A percentile compares a stretch with the other conserved stretches of the same genome.
These are phyloP conservation scores for Malaclemys terrapin DNA, from an alignment of 2,113 vertebrate genomes.

Conservation along the genomic window DNA sequence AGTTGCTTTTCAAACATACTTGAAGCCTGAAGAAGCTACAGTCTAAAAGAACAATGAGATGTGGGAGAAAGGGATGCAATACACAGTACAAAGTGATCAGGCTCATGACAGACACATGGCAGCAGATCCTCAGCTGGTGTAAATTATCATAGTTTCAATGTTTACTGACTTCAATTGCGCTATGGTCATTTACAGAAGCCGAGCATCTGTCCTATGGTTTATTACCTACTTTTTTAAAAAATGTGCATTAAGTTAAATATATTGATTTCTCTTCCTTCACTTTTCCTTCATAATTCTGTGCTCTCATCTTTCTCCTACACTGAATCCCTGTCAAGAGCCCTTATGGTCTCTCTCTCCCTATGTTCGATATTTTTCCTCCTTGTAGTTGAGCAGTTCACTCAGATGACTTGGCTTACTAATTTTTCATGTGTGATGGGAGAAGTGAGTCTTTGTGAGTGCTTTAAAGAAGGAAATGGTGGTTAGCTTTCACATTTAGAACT, in stretches of 20 bases:
- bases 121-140: background rate
- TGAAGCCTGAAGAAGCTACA: background rate
- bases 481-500: background rate
- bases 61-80: background rate
- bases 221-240: background rate
- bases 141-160: background rate
- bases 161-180: background rate
- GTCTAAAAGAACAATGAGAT: background rate
- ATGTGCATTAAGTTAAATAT: background rate
- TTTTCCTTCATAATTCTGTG: background rate
- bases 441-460: background rate
- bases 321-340: background rate
- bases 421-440: background rate
- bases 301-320: background rate
- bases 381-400: background rate
- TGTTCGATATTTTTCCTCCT: background rate
- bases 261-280: background rate
- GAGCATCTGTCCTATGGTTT: background rate
- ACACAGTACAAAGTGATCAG: background rate
- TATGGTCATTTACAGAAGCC: background rate
- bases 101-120: background rate
- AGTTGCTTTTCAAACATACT: background rate
- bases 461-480: fast-evolving
- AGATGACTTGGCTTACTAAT: background rate
- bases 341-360: background rate